Base-by-base conservation (phyloP, 2,113 vertebrate genomes). In the Esox niger region DNA sequence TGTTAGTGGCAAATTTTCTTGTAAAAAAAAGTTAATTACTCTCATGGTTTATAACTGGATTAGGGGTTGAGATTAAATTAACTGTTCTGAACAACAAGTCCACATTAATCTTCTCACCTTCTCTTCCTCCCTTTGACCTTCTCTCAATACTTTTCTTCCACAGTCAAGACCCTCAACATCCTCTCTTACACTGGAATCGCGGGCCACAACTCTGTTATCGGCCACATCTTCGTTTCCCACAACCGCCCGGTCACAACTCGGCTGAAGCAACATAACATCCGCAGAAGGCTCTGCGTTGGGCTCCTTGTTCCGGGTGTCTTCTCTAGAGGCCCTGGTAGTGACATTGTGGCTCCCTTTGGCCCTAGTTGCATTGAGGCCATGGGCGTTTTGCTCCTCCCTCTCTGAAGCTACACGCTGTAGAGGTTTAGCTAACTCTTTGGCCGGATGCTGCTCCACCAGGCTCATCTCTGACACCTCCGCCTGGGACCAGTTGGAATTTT, bases 111-210 rank as follows among this genome's bases (percentile, higher is more conserved):
- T 15, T 43, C 38, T 43, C 38, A 43, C 38, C 62, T 64, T 56
- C 64, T 62, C 43, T 61, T 47, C 25, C 64, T 21, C 20, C 61
- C 57, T 26, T 32, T 49, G n/a, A 25, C 17, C n/a, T 4, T 17
- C 17, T 20, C 38, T 15, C 38, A 43, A 17, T 15, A 43, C 38
- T 43, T 43, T 35, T 35, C 27, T 54, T 30, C 60, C 9, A 10
- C 27, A 23, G 17, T 15, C 57, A 20, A 26, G 23, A 6, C 25
- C 63, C 38, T 2, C 60, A 10, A 58, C 15, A 29, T 32, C 67
- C 25, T 58, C 38, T 68, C 80, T 80, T 61, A 83, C 77, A 74
- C 71, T 75, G 3, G 32, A 4, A 1, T 84, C 70, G 3, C 20
- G 56, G 58, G 47, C 63, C 10, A 2, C 26, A 11, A 27, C 55